These are phyloP conservation scores for Harpalus rufipes DNA, from an alignment of 2,888 invertebrate species.

Conservation along the genomic window DNA sequence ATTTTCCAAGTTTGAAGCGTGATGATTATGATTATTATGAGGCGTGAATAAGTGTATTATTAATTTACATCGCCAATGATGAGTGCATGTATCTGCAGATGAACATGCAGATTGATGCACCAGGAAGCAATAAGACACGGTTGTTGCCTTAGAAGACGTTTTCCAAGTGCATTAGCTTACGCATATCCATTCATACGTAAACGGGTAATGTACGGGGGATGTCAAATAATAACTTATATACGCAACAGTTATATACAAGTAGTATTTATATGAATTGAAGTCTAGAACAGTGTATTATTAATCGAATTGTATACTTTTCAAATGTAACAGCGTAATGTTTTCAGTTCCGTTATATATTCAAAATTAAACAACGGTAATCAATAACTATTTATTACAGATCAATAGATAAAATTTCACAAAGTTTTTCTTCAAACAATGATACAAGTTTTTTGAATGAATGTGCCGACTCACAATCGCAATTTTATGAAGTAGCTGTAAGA, in stretches of 20 bases:
- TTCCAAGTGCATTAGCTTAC: neutral
- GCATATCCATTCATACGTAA: neutral
- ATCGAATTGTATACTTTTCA: neutral
- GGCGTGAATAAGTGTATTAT: conserved; percentile 5
- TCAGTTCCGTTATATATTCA: conserved; percentile 20
- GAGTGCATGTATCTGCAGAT: neutral
- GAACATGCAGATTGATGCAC: conserved; percentile 1
- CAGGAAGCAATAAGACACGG: neutral
- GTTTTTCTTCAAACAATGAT: neutral
- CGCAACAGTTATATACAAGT: neutral
- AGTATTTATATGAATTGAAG: neutral
- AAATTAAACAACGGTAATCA: neutral
- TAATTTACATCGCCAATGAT: neutral
- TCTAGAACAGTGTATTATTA: neutral
- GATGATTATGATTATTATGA: neutral
- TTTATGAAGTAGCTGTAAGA: neutral
- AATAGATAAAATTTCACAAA: neutral
- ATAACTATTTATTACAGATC: conserved; percentile 20
- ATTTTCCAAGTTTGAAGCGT: neutral
- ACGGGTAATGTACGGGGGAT: neutral
- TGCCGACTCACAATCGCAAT: conserved; percentile 1
- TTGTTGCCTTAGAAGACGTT: neutral
- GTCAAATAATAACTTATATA: neutral
- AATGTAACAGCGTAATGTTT: neutral
- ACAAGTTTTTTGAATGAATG: conserved; percentile 24